Percentiles rank a stretch among this genome's conserved stretches.
Evolutionary conservation across 2,797 vertebrate genomes (phyloP).

Genomic region (Lutjanus campechanus): DNA sequence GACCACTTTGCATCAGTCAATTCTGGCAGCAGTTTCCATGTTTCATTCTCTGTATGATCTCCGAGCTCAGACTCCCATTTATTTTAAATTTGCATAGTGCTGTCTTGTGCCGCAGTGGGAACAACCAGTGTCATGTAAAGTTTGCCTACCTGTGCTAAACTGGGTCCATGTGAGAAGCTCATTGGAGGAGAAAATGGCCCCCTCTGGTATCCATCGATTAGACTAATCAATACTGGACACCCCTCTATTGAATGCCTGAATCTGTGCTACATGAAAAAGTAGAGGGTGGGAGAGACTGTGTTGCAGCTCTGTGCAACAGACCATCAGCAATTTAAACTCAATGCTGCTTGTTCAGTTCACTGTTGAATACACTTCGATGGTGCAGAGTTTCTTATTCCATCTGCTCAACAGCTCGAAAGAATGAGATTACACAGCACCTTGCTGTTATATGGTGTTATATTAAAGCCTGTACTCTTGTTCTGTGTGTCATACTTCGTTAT

Average conservation of each 20-base stretch:
- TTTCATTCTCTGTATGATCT: neutral
- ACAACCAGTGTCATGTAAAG: neutral
- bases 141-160: neutral
- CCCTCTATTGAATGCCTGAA: conserved; percentile 15
- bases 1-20: neutral
- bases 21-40: neutral
- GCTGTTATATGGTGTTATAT: neutral
- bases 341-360: conserved; percentile 5
- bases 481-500: conserved; percentile 15
- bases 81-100: neutral
- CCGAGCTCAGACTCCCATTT: neutral
- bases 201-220: conserved; percentile 44
- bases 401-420: neutral
- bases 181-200: conserved; percentile 45
- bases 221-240: conserved; percentile 38
- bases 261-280: conserved; percentile 23
- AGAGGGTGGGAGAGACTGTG: conserved; percentile 3
- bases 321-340: conserved; percentile 15
- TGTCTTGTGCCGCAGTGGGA: neutral
- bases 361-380: neutral
- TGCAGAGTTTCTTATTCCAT: neutral
- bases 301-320: conserved; percentile 20
- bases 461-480: conserved; percentile 9
- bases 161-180: conserved; percentile 37
- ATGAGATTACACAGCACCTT: conserved; percentile 3